These are phyloP conservation scores for Picus viridis DNA, from an alignment of 2,797 vertebrate species.

Conservation along the genomic window DNA sequence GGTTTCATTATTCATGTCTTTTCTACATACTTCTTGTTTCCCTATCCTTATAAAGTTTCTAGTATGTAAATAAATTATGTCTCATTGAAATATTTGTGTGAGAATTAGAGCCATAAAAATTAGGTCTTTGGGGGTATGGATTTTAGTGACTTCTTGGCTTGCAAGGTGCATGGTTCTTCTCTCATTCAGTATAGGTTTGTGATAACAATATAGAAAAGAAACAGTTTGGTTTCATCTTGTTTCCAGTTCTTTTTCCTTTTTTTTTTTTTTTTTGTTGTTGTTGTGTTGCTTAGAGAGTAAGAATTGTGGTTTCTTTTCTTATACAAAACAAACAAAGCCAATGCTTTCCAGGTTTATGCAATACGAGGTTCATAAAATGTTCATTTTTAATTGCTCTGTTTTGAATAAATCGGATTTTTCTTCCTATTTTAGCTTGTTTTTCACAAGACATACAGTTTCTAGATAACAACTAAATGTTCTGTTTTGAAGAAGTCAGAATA, in stretches of 20 bases:
- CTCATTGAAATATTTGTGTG: constrained; percentile 35
- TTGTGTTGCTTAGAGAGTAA: background rate
- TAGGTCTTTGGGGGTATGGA: background rate
- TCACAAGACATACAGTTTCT: background rate
- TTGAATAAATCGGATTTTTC: background rate
- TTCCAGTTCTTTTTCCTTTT: too few species aligned
- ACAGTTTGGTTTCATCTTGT: background rate
- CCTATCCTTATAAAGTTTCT: constrained; percentile 6
- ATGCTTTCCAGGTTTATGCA: background rate
- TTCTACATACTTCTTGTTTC: constrained; percentile 7
- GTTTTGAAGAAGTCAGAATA: background rate
- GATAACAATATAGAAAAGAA: background rate
- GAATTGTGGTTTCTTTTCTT: background rate
- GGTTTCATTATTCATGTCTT: constrained; percentile 53
- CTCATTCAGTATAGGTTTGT: background rate
- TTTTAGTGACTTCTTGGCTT: constrained; percentile 26
- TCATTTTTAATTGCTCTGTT: background rate
- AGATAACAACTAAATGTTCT: background rate
- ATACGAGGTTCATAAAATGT: background rate
- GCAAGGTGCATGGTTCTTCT: constrained; percentile 25
- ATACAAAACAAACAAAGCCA: background rate
- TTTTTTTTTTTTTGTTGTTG: background rate
- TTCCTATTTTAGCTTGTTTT: background rate
- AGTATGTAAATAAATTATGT: constrained; percentile 54
- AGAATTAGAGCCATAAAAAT: constrained; percentile 43